Percentiles rank a stretch among this genome's conserved stretches.
These are phyloP conservation scores for Caracal caracal DNA, from an alignment of 2,113 vertebrate genomes.

Conservation along the genomic window DNA sequence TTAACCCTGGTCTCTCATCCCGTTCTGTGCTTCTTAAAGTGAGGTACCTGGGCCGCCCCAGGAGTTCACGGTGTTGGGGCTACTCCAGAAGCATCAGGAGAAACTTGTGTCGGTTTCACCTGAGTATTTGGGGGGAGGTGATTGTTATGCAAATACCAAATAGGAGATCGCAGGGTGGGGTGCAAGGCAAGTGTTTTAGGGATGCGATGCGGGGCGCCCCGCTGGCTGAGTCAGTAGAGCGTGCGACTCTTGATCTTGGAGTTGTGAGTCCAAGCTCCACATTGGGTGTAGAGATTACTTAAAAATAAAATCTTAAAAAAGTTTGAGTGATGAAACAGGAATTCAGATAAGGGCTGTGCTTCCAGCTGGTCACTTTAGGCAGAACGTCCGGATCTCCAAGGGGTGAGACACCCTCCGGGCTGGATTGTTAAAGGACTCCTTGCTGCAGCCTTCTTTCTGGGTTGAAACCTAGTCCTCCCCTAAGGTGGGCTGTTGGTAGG, in stretches of 20 bases:
- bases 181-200: not conserved
- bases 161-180: fast-evolving
- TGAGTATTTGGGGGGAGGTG: not conserved
- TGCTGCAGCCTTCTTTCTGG: not conserved
- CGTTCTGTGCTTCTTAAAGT: not conserved
- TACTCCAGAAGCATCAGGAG: not conserved
- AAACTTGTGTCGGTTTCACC: not conserved
- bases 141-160: too few relatives aligned
- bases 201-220: not conserved
- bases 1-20: not conserved
- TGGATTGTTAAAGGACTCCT: not conserved
- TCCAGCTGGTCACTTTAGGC: not conserved
- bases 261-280: not conserved
- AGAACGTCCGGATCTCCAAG: fast-evolving
- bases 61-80: not conserved
- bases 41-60: not conserved
- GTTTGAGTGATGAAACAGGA: not conserved
- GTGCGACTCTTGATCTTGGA: not conserved
- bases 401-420: not conserved
- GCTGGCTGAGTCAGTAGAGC: not conserved
- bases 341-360: not conserved
- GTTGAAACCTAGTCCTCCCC: not conserved
- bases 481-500: not conserved
- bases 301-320: not conserved
- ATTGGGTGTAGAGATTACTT: not conserved